Conservation (phyloP, 2,113 vertebrate genomes). For the Furnarius figulus region DNA sequence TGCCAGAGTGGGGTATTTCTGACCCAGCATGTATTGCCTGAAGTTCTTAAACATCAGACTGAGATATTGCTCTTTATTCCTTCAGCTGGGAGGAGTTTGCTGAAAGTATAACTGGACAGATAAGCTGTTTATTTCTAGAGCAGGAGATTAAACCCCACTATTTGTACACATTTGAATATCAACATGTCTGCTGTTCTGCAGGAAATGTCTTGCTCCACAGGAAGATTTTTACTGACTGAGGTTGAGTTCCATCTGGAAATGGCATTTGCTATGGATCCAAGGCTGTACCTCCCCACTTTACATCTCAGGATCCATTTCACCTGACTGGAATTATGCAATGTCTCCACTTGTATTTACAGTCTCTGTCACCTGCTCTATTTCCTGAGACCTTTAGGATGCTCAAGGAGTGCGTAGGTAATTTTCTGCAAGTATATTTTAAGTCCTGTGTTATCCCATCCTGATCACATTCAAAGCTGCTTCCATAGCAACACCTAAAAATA, state of each 20-base stretch:
- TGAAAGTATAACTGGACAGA: neutral
- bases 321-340: neutral
- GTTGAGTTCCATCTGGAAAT: fast-evolving
- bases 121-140: neutral
- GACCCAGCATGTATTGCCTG: neutral
- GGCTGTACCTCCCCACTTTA: neutral
- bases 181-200: neutral
- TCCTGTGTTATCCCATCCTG: neutral
- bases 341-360: neutral
- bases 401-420: neutral
- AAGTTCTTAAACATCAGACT: neutral
- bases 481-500: slow-evolving; percentile 56
- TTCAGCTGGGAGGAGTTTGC: neutral
- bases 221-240: neutral
- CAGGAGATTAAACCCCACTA: neutral
- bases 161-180: neutral
- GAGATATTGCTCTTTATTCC: neutral
- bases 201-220: neutral
- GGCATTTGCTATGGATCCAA: neutral
- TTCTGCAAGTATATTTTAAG: neutral
- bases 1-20: neutral
- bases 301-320: neutral
- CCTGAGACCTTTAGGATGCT: neutral
- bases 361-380: neutral
- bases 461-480: slow-evolving; percentile 24